Evolutionary conservation across 2,113 vertebrate genomes (phyloP), one percentile per base, ranked within the genome.

Genomic region (Naja naja): DNA sequence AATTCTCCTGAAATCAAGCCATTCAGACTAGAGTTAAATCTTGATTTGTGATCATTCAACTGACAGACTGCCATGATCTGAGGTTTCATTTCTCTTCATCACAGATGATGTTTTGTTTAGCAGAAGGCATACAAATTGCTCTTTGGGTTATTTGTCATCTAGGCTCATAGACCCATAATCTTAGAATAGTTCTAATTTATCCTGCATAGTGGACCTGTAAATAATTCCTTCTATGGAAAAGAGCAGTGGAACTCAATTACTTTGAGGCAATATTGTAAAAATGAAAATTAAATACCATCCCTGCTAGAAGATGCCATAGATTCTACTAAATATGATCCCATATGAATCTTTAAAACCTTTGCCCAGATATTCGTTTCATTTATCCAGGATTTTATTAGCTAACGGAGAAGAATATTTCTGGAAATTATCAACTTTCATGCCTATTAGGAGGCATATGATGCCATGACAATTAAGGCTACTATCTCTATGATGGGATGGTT

Each of bases 1-100:
- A 55, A 25, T 30, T 87, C 54, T 91, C 55, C 18, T 58, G 54
- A 91, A 87, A 91, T 91, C 27, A 34, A 60, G 43, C 54, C 9
- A 34, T 85, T 87, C 53, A 25, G 85, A 87, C 47, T 85, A 60
- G 53, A 30, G 7, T 60, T 25, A 60, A 55, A 49, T 30, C 43
- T 49, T 87, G 91, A 91, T 91, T 91, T 91, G 85, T 91, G 54
- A 91, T 58, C 43, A 47, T n/a, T 22, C 43, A 43, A 4, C 30
- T 39, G 43, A 91, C 52, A 85, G 14, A 43, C 39, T 9, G 39
- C 43, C 43, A n/a, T 60, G 27, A 55, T 34, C 18, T 14, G 90
- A 81, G 7, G 34, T 45, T 85, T 85, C 90, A 55, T 91, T 85
- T 91, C 74, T 55, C 34, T 85, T 91, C 49, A 91, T 85, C 49